A percentile compares a stretch with the other conserved stretches of the same genome.
Evolutionary conservation across 2,888 invertebrate species (phyloP).

Genomic region (Penaeus monodon): DNA sequence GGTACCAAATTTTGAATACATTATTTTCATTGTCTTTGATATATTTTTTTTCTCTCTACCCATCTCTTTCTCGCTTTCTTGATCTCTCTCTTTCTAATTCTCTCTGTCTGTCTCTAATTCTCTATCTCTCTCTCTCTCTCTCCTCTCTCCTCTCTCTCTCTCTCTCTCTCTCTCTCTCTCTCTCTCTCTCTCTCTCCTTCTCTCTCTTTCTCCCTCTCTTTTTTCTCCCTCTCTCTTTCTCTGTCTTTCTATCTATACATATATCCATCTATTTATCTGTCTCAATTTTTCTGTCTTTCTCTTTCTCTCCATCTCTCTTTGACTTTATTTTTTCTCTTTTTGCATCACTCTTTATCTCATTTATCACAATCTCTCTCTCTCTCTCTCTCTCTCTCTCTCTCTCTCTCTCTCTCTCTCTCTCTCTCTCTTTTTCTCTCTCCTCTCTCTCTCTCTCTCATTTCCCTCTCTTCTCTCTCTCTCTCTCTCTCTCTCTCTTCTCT

Average conservation of each 20-base stretch:
- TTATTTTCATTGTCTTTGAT: background rate
- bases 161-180: background rate
- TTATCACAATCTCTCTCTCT: constrained; percentile 5
- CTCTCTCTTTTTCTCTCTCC: constrained; percentile 16
- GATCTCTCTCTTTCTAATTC: background rate
- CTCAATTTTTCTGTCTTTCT: too few relatives aligned
- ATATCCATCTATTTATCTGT: too few relatives aligned
- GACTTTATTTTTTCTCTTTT: too few relatives aligned
- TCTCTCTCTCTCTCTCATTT: constrained; percentile 1
- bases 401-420: background rate
- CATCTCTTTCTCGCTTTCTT: too few relatives aligned
- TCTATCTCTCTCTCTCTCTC: background rate
- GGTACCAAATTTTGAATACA: too few relatives aligned
- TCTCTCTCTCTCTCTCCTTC: background rate
- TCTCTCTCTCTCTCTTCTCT: constrained; percentile 4
- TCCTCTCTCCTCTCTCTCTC: background rate
- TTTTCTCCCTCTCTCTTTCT: background rate
- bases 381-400: background rate
- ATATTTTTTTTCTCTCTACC: background rate
- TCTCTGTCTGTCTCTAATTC: background rate
- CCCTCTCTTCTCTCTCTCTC: constrained; percentile 8
- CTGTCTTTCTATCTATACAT: background rate
- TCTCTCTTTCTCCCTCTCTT: background rate
- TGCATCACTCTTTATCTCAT: too few relatives aligned
- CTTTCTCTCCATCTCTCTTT: too few relatives aligned